phyloP scores from a whole-genome alignment of 2,113 vertebrate genomes.

The Platysteira castanea region DNA sequence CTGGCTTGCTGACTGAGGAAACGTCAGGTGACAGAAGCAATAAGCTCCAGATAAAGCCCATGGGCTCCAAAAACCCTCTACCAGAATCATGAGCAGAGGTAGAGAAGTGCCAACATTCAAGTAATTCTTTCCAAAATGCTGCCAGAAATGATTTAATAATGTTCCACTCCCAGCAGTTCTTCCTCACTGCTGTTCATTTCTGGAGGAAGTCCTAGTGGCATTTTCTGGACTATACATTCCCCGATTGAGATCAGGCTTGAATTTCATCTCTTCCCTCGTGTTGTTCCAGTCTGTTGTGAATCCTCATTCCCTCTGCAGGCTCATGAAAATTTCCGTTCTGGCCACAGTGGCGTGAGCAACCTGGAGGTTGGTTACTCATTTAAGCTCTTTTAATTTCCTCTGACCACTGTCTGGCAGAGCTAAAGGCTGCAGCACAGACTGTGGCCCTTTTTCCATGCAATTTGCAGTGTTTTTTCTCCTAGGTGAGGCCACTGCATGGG shows the following conservation, averaged over 20 bases:
- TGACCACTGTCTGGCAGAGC: background rate
- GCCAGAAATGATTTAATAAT: conserved; percentile 37
- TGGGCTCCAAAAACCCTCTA: background rate
- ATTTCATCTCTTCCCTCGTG: background rate
- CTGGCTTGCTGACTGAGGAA: background rate
- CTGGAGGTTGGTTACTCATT: background rate
- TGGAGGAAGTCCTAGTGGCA: background rate
- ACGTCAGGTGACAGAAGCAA: background rate
- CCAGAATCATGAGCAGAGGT: background rate
- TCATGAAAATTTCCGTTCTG: background rate
- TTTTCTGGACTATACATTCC: background rate
- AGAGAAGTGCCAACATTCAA: conserved; percentile 25
- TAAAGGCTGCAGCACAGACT: background rate
- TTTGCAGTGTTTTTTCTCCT: background rate
- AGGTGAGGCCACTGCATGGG: background rate
- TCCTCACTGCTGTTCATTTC: background rate
- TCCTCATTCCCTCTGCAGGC: background rate
- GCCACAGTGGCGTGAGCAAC: background rate
- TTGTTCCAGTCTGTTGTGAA: background rate
- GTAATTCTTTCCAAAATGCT: conserved; percentile 36
- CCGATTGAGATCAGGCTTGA: background rate
- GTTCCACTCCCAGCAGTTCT: background rate
- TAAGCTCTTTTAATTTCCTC: conserved; percentile 17
- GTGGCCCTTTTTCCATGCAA: background rate
- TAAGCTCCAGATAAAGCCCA: background rate